Evolutionary conservation across 2,113 vertebrate species (phyloP).

Genomic region (Bothrops jararaca): DNA sequence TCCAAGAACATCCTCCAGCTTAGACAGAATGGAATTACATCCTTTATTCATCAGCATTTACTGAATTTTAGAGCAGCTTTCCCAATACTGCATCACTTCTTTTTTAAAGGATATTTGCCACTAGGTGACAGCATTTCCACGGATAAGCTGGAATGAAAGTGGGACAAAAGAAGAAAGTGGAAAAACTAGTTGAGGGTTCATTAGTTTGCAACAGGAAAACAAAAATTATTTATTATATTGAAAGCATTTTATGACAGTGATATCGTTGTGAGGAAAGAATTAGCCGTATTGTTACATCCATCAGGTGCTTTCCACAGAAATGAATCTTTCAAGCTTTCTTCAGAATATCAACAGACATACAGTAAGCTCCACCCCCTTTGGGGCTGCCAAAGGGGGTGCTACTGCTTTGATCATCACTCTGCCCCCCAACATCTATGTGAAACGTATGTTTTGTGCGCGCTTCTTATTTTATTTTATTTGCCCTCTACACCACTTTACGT

Average conservation of each 20-base stretch:
- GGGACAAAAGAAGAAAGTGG: neutral
- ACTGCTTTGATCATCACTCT: neutral
- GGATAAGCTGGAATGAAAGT: fast-evolving
- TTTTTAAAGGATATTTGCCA: constrained; percentile 9
- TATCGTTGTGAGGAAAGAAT: neutral
- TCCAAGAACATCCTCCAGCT: neutral
- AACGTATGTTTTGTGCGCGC: neutral
- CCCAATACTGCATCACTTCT: neutral
- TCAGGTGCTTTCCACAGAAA: neutral
- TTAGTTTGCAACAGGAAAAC: neutral
- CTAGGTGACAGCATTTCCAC: constrained; percentile 50
- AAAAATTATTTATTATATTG: neutral
- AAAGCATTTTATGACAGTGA: neutral
- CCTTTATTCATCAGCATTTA: neutral
- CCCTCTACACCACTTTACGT: neutral
- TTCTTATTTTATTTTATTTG: neutral
- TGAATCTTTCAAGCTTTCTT: neutral
- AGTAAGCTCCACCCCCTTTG: neutral
- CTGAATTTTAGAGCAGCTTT: neutral
- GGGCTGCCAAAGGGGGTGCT: neutral
- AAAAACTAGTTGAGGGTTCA: neutral
- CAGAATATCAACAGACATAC: neutral
- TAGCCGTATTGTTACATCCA: neutral
- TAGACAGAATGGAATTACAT: neutral
- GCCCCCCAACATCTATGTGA: neutral